Percentiles rank a stretch among this genome's conserved stretches.
phyloP scores from a whole-genome alignment of 2,113 vertebrate genomes.

The Theristicus caerulescens region DNA sequence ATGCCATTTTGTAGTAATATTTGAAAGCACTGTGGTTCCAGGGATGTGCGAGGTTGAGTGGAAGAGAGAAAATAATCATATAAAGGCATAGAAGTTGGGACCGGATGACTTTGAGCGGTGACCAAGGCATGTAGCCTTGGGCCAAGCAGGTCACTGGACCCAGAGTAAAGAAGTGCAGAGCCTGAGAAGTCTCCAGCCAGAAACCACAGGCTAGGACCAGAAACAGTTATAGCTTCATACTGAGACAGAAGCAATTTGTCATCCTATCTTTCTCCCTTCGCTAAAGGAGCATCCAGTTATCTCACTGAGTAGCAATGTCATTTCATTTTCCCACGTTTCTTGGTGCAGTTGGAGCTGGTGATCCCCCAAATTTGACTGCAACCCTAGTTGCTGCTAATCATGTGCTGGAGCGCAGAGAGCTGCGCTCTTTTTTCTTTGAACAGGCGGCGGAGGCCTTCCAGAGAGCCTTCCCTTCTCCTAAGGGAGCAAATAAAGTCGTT shows the following conservation, averaged over 20 bases:
- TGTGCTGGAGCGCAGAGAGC: neutral
- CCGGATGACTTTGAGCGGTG: neutral
- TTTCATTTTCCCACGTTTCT: neutral
- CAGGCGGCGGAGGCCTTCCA: neutral
- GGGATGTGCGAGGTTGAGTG: neutral
- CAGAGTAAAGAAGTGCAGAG: neutral
- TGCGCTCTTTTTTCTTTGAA: neutral
- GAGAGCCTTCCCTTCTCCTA: neutral
- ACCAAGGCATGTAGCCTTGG: neutral
- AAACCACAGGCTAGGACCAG: neutral
- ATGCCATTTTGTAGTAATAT: neutral
- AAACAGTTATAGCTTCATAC: neutral
- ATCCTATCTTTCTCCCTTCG: neutral
- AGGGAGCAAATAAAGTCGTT: neutral
- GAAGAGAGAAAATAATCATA: neutral
- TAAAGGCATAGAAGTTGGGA: neutral
- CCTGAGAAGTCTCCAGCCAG: neutral
- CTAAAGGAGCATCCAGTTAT: neutral
- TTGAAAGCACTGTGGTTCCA: rapidly evolving
- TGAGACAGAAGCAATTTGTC: neutral
- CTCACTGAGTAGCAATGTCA: neutral
- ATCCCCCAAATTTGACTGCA: neutral
- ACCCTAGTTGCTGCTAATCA: neutral
- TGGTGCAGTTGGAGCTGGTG: neutral
- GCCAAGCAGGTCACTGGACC: neutral